Evolutionary conservation across 2,113 vertebrate species (phyloP).

Genomic region (Oreochromis niloticus): DNA sequence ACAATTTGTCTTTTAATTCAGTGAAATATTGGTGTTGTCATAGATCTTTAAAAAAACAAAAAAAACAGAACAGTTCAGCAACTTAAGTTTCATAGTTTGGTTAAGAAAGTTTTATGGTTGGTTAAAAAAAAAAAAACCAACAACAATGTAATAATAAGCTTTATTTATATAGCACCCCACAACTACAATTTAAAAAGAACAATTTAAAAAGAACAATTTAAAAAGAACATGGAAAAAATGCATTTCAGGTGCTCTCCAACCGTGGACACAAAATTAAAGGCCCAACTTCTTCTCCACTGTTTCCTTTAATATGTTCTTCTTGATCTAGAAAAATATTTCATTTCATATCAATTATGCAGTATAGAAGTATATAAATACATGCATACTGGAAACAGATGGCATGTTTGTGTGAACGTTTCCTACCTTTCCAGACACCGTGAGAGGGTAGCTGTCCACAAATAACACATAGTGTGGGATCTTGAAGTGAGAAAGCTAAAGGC

Average conservation of each 20-base stretch:
- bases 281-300: slow-evolving; percentile 45
- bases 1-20: neutral
- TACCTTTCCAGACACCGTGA: slow-evolving; percentile 90
- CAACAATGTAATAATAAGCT: neutral
- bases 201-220: neutral
- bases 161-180: neutral
- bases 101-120: neutral
- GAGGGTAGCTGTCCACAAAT: slow-evolving; percentile 80
- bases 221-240: too few species aligned
- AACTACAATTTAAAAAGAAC: neutral
- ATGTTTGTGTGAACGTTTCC: neutral
- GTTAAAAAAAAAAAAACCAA: neutral
- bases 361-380: neutral
- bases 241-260: neutral
- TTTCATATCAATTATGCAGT: neutral
- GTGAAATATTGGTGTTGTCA: neutral
- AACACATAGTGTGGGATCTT: slow-evolving; percentile 87
- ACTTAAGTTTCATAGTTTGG: neutral
- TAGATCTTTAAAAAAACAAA: fast-evolving
- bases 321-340: slow-evolving; percentile 35
- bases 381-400: neutral
- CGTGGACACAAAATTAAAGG: neutral
- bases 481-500: slow-evolving; percentile 84
- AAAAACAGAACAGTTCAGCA: fast-evolving
- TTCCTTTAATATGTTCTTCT: slow-evolving; percentile 53